phyloP scores from a whole-genome alignment of 2,888 invertebrate genomes.

The Taenaris catops region DNA sequence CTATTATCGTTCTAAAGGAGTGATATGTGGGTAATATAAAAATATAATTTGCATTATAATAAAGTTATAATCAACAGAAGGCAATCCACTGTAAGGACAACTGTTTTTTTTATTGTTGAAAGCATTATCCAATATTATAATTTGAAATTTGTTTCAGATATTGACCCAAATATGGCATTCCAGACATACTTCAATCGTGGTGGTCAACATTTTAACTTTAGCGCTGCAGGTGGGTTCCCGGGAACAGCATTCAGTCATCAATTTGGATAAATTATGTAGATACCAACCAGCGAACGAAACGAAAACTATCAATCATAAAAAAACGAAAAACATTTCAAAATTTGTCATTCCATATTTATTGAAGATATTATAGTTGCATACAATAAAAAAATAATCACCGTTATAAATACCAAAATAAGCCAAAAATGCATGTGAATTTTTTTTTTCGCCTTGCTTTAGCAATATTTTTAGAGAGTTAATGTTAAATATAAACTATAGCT shows the following conservation, averaged over 20 bases:
- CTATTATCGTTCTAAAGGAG: no score
- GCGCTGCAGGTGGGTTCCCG: constrained; percentile 74
- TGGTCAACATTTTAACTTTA: constrained; percentile 76
- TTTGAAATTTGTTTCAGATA: constrained; percentile 83
- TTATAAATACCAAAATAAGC: constrained; percentile 25
- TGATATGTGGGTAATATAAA: no score
- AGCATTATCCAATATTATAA: no score
- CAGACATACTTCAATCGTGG: constrained; percentile 88
- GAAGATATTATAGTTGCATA: constrained; percentile 12
- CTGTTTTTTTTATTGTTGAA: no score
- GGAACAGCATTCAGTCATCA: constrained; percentile 84
- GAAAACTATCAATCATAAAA: constrained; percentile 7
- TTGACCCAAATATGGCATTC: constrained; percentile 92
- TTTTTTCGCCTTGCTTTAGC: constrained; percentile 20
- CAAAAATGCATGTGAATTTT: constrained; percentile 22
- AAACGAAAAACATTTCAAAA: constrained; percentile 25
- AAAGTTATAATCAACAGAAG: no score
- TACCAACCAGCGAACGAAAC: constrained; percentile 3
- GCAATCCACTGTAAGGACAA: no score
- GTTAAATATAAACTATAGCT: neutral
- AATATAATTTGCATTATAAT: no score
- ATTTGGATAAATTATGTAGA: constrained; percentile 74
- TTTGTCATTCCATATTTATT: constrained; percentile 29
- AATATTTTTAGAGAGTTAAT: constrained; percentile 1
- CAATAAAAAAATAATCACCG: constrained; percentile 7